A percentile compares a stretch with the other conserved stretches of the same genome.
Evolutionary conservation across 2,888 invertebrate genomes (phyloP).

Genomic region (Cerastis rubricosa): DNA sequence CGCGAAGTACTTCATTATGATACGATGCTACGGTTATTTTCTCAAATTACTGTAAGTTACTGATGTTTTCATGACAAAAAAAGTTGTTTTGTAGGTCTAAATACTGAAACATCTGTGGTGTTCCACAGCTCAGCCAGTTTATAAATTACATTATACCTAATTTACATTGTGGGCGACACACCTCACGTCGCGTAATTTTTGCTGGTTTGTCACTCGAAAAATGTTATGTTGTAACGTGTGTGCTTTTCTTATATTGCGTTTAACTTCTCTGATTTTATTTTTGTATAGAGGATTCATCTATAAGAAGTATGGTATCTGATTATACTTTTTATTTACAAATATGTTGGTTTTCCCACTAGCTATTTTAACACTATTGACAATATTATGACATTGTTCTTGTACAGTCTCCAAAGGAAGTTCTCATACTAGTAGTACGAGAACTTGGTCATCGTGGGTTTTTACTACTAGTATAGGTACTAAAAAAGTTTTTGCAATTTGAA

Average conservation of each 20-base stretch:
- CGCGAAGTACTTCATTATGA: neutral
- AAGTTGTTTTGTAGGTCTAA: neutral
- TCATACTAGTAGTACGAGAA: no score
- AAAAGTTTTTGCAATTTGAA: neutral
- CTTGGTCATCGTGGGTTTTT: neutral
- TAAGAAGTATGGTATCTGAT: neutral
- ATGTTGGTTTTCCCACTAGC: neutral
- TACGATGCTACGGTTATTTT: neutral
- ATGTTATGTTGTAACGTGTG: neutral
- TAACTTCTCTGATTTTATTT: neutral
- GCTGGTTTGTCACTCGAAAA: neutral
- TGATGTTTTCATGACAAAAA: neutral
- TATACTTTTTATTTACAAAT: neutral
- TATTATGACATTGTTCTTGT: neutral
- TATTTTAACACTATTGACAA: neutral
- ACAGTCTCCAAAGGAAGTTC: no score
- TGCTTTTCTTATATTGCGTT: neutral
- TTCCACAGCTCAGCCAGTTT: slow-evolving; percentile 1
- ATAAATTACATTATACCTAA: slow-evolving; percentile 3
- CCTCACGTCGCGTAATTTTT: neutral
- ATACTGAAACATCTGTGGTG: neutral
- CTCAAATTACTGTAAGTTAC: neutral
- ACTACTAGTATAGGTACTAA: neutral
- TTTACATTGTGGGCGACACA: neutral
- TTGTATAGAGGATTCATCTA: neutral